Percentiles rank a stretch among this genome's conserved stretches.
Evolutionary conservation across 2,888 invertebrate species (phyloP).

Genomic region (Drosophila monieri): DNA sequence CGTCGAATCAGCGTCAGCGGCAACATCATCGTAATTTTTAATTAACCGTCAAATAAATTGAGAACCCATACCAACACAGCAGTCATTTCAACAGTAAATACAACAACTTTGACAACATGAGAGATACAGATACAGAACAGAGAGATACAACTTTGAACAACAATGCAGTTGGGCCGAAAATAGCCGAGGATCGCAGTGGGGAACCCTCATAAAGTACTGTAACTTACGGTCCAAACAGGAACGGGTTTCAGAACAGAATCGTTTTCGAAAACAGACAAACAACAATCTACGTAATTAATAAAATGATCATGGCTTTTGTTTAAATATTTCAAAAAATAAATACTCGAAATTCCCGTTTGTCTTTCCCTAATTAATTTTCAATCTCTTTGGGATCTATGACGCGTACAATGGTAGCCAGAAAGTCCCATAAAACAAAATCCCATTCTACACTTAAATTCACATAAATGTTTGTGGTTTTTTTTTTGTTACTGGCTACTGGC

Average conservation of each 20-base stretch:
- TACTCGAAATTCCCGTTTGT: slow-evolving; percentile 13
- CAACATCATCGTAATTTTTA: slow-evolving; percentile 62
- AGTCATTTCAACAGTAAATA: slow-evolving; percentile 16
- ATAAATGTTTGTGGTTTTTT: slow-evolving; percentile 50
- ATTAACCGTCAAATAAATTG: slow-evolving; percentile 65
- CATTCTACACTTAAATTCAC: slow-evolving; percentile 58
- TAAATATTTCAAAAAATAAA: slow-evolving; percentile 16
- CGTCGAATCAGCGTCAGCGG: slow-evolving; percentile 34
- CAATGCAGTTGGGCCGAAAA: slow-evolving; percentile 36
- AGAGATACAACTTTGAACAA: slow-evolving; percentile 1
- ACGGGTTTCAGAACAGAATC: slow-evolving; percentile 30
- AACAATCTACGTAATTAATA: slow-evolving; percentile 30
- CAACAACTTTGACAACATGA: neutral
- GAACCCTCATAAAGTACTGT: slow-evolving; percentile 42
- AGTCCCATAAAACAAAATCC: slow-evolving; percentile 32
- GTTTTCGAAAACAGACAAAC: slow-evolving; percentile 8
- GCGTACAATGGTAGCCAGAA: slow-evolving; percentile 26
- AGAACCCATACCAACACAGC: slow-evolving; percentile 41
- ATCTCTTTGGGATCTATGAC: slow-evolving; percentile 17
- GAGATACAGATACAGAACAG: neutral
- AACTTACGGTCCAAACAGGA: slow-evolving; percentile 39
- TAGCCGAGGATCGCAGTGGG: slow-evolving; percentile 21
- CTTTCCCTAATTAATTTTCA: slow-evolving; percentile 5
- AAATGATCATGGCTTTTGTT: slow-evolving; percentile 11
- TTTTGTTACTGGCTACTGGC: slow-evolving; percentile 33